phyloP scores from a whole-genome alignment of 1,140 invertebrate species.

The Eufriesea mexicana region DNA sequence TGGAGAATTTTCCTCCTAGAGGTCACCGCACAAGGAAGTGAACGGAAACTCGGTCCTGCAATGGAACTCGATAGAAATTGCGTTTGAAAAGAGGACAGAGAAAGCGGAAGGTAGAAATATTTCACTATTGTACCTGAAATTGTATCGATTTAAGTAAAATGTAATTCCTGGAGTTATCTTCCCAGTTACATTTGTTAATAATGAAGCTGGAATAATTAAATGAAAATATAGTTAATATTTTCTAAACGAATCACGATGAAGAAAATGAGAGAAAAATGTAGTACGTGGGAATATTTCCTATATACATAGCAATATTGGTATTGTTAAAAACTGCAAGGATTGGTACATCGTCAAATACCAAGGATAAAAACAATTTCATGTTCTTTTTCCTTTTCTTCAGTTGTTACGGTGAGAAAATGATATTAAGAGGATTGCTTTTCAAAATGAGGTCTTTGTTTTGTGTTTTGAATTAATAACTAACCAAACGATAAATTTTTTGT shows the following conservation, averaged over 20 bases:
- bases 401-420: not conserved
- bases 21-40: slow-evolving; percentile 41
- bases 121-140: not conserved
- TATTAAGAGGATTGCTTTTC: not conserved
- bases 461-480: too few relatives aligned
- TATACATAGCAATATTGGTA: not conserved
- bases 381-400: not conserved
- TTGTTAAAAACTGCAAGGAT: not conserved
- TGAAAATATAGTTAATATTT: not conserved
- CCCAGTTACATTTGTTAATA: not conserved
- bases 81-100: slow-evolving; percentile 19
- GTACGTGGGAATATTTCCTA: not conserved
- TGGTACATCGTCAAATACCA: slow-evolving; percentile 20
- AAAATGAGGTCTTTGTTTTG: too few relatives aligned
- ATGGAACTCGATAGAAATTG: slow-evolving; percentile 16
- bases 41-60: slow-evolving; percentile 8
- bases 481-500: too few relatives aligned
- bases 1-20: slow-evolving; percentile 21
- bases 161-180: not conserved
- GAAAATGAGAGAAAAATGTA: not conserved
- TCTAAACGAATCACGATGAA: not conserved
- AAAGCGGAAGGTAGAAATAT: slow-evolving; percentile 15
- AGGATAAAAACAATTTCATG: slow-evolving; percentile 12
- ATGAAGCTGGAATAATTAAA: not conserved
- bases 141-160: not conserved